These are phyloP conservation scores for Phalanger gymnotis DNA, from an alignment of 2,797 vertebrate species.

Conservation along the genomic window DNA sequence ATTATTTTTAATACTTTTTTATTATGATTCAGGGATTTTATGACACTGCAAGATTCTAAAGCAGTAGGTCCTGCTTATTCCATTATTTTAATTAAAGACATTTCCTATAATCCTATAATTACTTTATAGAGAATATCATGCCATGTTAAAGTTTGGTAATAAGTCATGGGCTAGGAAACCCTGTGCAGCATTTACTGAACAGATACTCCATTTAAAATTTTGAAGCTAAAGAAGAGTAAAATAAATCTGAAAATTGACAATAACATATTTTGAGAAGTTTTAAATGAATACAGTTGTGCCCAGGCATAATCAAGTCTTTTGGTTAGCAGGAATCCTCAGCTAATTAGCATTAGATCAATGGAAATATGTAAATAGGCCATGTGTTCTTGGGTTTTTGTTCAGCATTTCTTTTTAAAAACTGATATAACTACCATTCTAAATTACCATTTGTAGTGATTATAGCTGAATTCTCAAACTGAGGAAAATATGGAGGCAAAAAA, in stretches of 20 bases:
- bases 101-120: slow-evolving; percentile 14
- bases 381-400: background rate
- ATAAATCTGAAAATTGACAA: slow-evolving; percentile 36
- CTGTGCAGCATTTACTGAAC: slow-evolving; percentile 21
- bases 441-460: background rate
- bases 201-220: background rate
- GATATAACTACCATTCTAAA: background rate
- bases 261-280: background rate
- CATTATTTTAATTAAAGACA: background rate
- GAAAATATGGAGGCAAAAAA: background rate
- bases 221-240: slow-evolving; percentile 3
- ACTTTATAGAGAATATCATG: slow-evolving; percentile 12
- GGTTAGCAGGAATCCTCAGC: background rate
- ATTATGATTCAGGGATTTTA: slow-evolving; percentile 19
- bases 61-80: background rate
- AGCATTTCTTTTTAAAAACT: slow-evolving; percentile 25
- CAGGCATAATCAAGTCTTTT: background rate
- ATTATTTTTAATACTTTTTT: slow-evolving; percentile 27
- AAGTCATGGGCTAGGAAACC: slow-evolving; percentile 17
- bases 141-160: slow-evolving; percentile 2
- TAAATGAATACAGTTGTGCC: slow-evolving; percentile 5
- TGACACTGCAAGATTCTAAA: slow-evolving; percentile 16
- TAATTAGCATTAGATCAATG: background rate
- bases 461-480: background rate
- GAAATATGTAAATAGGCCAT: background rate